These are phyloP conservation scores for Vimba vimba DNA, from an alignment of 2,113 vertebrate species.

Conservation along the genomic window DNA sequence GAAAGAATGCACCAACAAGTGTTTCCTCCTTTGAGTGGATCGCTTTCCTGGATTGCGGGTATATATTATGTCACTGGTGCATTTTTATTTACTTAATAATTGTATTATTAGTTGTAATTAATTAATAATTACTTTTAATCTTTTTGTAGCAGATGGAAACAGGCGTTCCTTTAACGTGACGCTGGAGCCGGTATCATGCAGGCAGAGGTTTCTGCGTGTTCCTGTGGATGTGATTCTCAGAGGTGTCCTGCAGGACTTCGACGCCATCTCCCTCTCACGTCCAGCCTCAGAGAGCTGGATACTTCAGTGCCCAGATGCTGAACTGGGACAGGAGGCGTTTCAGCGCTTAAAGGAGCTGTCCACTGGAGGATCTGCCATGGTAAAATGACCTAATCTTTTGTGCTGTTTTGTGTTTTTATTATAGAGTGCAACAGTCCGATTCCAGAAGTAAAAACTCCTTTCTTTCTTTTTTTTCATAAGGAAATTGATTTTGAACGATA, in stretches of 20 bases:
- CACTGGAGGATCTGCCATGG: conserved; percentile 78
- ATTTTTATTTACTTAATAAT: too few species aligned
- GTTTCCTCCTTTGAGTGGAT: conserved; percentile 78
- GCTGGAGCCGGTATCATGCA: conserved; percentile 80
- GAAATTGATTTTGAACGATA: too few species aligned
- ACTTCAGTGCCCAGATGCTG: conserved; percentile 63
- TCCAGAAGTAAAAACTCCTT: too few species aligned
- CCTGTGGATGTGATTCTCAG: conserved; percentile 79
- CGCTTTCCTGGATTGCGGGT: conserved; percentile 75
- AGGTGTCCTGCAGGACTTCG: conserved; percentile 75
- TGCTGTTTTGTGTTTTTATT: background rate
- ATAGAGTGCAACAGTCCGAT: too few species aligned
- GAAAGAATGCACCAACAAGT: conserved; percentile 71
- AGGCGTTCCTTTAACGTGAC: conserved; percentile 75
- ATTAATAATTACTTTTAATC: background rate
- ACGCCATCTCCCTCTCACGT: conserved; percentile 60
- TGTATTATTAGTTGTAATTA: too few species aligned
- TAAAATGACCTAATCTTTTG: conserved; percentile 60
- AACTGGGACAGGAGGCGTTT: conserved; percentile 63
- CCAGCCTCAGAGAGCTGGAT: conserved; percentile 83
- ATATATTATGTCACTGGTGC: background rate
- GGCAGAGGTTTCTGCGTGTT: conserved; percentile 73
- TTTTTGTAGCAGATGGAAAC: conserved; percentile 57
- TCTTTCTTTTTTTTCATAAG: too few species aligned
- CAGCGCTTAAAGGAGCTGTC: conserved; percentile 72